Conservation (phyloP, 2,888 invertebrate genomes). For the Marasmarcha lunaedactyla region DNA sequence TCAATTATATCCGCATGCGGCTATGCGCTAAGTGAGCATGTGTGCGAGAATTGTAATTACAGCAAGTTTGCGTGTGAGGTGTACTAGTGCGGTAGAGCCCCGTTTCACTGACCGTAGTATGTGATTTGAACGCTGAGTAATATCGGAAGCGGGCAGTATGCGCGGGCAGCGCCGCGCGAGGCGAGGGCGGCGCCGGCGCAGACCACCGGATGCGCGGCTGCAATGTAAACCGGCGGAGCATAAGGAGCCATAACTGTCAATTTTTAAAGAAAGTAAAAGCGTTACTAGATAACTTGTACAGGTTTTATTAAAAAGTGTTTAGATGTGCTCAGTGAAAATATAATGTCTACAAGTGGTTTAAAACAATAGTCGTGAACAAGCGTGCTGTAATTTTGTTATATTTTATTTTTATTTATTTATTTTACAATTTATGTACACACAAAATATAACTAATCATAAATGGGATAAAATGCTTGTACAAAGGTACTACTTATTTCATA, state of each 20-base stretch:
- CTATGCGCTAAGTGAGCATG: conserved; percentile 21
- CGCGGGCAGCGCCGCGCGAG: not conserved
- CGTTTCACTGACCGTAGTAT: conserved; percentile 42
- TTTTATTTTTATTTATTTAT: too few species aligned
- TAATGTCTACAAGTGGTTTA: conserved; percentile 7
- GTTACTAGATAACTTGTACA: conserved; percentile 21
- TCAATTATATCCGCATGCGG: conserved; percentile 32
- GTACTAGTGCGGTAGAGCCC: conserved; percentile 31
- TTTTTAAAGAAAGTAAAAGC: conserved; percentile 51
- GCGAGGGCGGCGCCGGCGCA: conserved; percentile 11
- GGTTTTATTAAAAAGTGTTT: too few species aligned
- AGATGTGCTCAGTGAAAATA: conserved; percentile 4
- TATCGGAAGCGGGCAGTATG: not conserved
- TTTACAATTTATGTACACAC: too few species aligned
- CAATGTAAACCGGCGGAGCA: conserved; percentile 20
- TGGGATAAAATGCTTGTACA: too few species aligned
- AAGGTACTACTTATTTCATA: too few species aligned
- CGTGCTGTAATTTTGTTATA: too few species aligned
- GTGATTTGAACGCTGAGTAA: conserved; percentile 29
- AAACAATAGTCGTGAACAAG: too few species aligned
- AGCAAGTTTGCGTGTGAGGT: conserved; percentile 38
- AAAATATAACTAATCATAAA: too few species aligned
- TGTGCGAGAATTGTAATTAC: conserved; percentile 43
- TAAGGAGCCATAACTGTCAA: conserved; percentile 36
- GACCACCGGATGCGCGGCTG: conserved; percentile 19